Conservation (phyloP, 2,797 vertebrate genomes). For the Scolopax bukidnonensis region DNA sequence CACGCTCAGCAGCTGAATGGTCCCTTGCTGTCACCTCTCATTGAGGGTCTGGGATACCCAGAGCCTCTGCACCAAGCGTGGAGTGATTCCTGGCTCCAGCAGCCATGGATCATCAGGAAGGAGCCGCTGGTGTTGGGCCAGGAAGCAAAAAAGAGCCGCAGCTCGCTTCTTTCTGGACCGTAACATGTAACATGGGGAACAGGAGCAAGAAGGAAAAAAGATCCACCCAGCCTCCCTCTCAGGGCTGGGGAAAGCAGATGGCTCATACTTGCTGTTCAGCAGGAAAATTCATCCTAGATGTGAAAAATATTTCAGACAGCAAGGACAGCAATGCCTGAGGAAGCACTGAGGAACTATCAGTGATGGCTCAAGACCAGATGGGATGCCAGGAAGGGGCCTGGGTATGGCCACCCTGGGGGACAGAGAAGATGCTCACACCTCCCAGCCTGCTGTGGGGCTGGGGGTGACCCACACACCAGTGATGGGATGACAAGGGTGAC, state of each 20-base stretch:
- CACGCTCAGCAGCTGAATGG: not conserved
- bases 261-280: not conserved
- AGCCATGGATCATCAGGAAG: accelerated
- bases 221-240: not conserved
- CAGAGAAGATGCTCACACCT: not conserved
- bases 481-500: not conserved
- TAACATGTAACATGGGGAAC: not conserved
- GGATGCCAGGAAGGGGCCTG: not conserved
- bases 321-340: not conserved
- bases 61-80: accelerated
- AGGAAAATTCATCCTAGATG: not conserved
- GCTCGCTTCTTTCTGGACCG: not conserved
- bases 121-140: not conserved
- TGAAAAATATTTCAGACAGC: not conserved
- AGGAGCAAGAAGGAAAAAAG: not conserved
- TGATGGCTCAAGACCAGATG: not conserved
- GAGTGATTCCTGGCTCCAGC: not conserved
- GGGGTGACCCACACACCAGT: too few species aligned
- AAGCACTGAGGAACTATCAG: not conserved
- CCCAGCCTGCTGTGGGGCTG: not conserved
- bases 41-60: not conserved
- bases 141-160: not conserved
- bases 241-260: not conserved
- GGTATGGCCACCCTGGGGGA: accelerated
- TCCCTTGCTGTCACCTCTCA: not conserved